A percentile compares a stretch with the other conserved stretches of the same genome.
phyloP scores from a whole-genome alignment of 2,888 invertebrate genomes.

The Pristionchus fissidentatus region DNA sequence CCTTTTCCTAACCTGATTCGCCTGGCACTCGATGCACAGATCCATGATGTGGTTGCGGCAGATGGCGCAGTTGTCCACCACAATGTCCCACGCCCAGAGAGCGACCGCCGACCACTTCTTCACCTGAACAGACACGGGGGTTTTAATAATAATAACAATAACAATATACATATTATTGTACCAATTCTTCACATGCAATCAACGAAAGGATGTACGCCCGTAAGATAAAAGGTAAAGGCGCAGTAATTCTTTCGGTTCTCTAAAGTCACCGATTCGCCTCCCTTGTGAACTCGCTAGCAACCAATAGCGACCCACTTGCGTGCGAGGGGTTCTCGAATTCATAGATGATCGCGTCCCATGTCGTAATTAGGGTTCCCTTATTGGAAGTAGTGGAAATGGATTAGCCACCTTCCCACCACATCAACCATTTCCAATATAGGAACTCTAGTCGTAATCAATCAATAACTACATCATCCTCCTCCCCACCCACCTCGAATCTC shows the following conservation, averaged over 20 bases:
- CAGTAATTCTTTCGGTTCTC: too few species aligned
- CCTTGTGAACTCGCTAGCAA: too few species aligned
- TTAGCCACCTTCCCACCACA: not conserved
- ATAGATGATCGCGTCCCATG: too few species aligned
- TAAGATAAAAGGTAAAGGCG: too few species aligned
- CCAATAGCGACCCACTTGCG: too few species aligned
- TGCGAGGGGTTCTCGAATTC: too few species aligned
- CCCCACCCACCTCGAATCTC: slow-evolving; percentile 62
- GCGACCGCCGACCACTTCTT: slow-evolving; percentile 98
- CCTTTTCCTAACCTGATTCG: slow-evolving; percentile 75
- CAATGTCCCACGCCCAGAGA: slow-evolving; percentile 94
- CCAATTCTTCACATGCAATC: too few species aligned
- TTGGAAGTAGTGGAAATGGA: not conserved
- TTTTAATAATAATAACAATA: not conserved
- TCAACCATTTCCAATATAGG: not conserved
- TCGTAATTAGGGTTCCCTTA: too few species aligned
- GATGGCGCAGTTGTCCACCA: slow-evolving; percentile 99
- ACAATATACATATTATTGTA: too few species aligned
- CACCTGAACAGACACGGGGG: slow-evolving; percentile 57
- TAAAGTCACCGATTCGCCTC: too few species aligned
- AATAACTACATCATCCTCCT: too few species aligned
- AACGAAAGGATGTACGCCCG: too few species aligned
- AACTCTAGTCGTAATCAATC: not conserved
- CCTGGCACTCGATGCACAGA: slow-evolving; percentile 97
- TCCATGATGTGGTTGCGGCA: slow-evolving; percentile 99